Evolutionary conservation across 2,888 invertebrate genomes (phyloP).

Genomic region (Caenorhabditis imperialis): DNA sequence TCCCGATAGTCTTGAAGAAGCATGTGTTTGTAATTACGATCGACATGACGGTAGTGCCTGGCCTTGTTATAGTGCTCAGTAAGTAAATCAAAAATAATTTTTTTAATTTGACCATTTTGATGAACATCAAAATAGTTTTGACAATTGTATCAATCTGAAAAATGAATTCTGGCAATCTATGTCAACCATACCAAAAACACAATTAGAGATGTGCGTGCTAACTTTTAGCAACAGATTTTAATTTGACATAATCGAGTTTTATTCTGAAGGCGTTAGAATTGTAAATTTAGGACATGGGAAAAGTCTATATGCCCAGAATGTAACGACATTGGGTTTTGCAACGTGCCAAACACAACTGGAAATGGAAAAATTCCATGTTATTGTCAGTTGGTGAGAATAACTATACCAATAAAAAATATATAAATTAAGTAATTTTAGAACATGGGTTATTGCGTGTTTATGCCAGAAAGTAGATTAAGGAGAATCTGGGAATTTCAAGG

Average conservation of each 20-base stretch:
- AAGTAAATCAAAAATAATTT: too few relatives aligned
- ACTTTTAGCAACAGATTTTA: too few relatives aligned
- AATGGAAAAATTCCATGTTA: slow-evolving; percentile 71
- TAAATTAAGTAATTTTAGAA: slow-evolving; percentile 35
- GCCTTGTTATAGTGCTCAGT: slow-evolving; percentile 74
- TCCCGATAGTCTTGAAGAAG: slow-evolving; percentile 59
- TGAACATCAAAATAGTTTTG: too few relatives aligned
- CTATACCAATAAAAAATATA: not conserved
- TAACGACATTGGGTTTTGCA: slow-evolving; percentile 77
- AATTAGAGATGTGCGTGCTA: too few relatives aligned
- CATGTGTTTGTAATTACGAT: slow-evolving; percentile 76
- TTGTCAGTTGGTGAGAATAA: slow-evolving; percentile 70
- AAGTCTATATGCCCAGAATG: slow-evolving; percentile 73
- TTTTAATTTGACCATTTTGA: too few relatives aligned
- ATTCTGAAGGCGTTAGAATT: slow-evolving; percentile 14
- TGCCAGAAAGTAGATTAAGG: slow-evolving; percentile 68
- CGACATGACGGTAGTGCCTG: slow-evolving; percentile 73
- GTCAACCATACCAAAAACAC: too few relatives aligned
- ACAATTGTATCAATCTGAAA: too few relatives aligned
- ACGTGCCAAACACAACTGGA: slow-evolving; percentile 74
- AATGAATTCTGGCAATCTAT: too few relatives aligned
- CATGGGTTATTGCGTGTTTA: slow-evolving; percentile 72
- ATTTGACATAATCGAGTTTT: too few relatives aligned
- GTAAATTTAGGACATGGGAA: slow-evolving; percentile 68
- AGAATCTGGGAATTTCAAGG: slow-evolving; percentile 76